Evolutionary conservation across 2,888 invertebrate species (phyloP), one percentile per base, ranked within the genome.

Genomic region (Ophion ellenae): DNA sequence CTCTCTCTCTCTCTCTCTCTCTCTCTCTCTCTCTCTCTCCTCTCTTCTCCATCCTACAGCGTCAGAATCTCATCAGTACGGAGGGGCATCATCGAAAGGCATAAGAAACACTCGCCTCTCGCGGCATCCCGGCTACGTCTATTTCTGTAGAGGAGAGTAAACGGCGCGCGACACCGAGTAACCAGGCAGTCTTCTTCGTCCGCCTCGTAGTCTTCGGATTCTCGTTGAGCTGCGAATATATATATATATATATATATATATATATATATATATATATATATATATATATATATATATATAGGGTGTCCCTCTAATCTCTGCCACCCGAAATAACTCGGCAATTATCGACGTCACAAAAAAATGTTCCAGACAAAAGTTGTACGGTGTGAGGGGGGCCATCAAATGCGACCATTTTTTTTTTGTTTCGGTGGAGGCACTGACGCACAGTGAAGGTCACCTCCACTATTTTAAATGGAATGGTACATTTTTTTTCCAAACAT

Each of bases 61-160:
- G 70, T 79, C 80, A 66, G 81, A 76, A 84, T 76, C 70, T 73
- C 80, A 76, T 75, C 69, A 59, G 71, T 71, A 66, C 66, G 73
- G 57, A 75, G 75, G 63, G 70, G 81, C 75, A 82, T 82, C 84
- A 81, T 81, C 77, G 71, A 73, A 81, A 77, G 71, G 84, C 73
- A 84, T 75, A 81, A 81, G 84, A 53, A 53, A 17, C 53, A 84
- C 82, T 80, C 81, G 86, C 75, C 71, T 75, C 89, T 88, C 89
- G 59, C 59, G 86, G 85, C 88, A 89, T 90, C 91, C 90, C 89
- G 89, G 89, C 87, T 90, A 89, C 89, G 88, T 91, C 90, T 92
- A 92, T 92, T 92, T 92, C 91, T 92, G 92, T 91, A 90, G 89
- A 85, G 86, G 88, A 81, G 74, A 81, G 81, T 81, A 83, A 81